Evolutionary conservation across 2,797 vertebrate species (phyloP).

Genomic region (Ciconia nigra): DNA sequence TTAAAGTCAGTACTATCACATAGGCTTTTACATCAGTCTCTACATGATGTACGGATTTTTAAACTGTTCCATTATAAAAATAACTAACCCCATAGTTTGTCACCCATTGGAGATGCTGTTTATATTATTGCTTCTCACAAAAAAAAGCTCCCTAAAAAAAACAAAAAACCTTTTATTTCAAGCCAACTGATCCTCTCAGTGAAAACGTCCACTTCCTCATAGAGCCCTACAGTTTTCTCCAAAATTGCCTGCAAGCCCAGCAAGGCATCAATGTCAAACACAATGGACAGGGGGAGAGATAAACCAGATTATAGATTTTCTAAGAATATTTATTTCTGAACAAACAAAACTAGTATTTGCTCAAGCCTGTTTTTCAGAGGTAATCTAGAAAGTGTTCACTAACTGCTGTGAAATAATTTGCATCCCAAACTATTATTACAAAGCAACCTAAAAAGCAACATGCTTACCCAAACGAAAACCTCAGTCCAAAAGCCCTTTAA

Average conservation of each 20-base stretch:
- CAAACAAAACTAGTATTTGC: neutral
- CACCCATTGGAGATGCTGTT: neutral
- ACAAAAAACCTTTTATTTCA: neutral
- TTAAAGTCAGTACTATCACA: neutral
- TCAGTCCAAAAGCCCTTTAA: neutral
- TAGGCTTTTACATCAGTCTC: neutral
- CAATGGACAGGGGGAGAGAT: fast-evolving
- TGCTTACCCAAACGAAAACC: neutral
- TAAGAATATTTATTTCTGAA: neutral
- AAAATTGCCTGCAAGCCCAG: neutral
- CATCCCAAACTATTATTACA: neutral
- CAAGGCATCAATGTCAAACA: neutral
- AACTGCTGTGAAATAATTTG: neutral
- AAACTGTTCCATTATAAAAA: neutral
- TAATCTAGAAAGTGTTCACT: neutral
- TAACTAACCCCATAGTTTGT: neutral
- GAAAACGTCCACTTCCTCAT: neutral
- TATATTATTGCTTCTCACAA: neutral
- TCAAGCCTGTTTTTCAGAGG: neutral
- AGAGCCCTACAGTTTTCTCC: neutral
- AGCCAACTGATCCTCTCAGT: neutral
- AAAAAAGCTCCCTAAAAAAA: neutral
- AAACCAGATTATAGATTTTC: neutral
- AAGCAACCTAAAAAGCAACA: neutral
- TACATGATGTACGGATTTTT: neutral